Conservation (phyloP, 1,140 invertebrate genomes). For the Neocloeon triangulifer region DNA sequence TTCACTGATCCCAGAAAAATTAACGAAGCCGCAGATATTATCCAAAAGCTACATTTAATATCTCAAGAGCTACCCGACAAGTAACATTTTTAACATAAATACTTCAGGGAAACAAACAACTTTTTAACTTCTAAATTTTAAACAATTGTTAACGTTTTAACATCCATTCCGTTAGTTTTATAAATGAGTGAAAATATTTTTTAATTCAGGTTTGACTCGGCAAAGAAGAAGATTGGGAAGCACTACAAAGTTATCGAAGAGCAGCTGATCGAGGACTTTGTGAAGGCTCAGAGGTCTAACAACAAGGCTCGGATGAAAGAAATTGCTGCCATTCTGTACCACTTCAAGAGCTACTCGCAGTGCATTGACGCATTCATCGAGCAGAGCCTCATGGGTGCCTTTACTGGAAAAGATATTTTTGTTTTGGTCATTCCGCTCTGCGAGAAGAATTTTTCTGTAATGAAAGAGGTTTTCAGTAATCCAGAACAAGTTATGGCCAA, state of each 20-base stretch:
- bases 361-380: conserved; percentile 95
- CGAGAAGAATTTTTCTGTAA: conserved; percentile 66
- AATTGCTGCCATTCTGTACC: conserved; percentile 70
- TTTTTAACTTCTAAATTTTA: conserved; percentile 4
- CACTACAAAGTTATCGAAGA: conserved; percentile 92
- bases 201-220: conserved; percentile 50
- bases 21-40: conserved; percentile 93
- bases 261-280: conserved; percentile 86
- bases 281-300: conserved; percentile 56
- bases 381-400: conserved; percentile 71
- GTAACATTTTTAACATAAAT: conserved; percentile 1
- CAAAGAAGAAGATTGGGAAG: conserved; percentile 71
- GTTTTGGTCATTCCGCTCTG: conserved; percentile 77
- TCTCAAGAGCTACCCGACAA: conserved; percentile 66
- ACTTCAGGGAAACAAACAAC: not conserved
- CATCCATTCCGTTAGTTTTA: conserved; percentile 3
- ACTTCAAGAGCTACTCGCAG: conserved; percentile 91
- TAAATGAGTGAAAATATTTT: too few species aligned
- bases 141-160: conserved; percentile 6
- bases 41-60: conserved; percentile 90
- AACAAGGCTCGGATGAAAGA: conserved; percentile 82
- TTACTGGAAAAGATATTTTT: conserved; percentile 70
- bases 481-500: conserved; percentile 96
- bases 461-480: conserved; percentile 86
- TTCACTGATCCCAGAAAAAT: conserved; percentile 63